A percentile compares a stretch with the other conserved stretches of the same genome.
These are phyloP conservation scores for Oreohelix idahoensis DNA, from an alignment of 1,140 invertebrate species.

Conservation along the genomic window DNA sequence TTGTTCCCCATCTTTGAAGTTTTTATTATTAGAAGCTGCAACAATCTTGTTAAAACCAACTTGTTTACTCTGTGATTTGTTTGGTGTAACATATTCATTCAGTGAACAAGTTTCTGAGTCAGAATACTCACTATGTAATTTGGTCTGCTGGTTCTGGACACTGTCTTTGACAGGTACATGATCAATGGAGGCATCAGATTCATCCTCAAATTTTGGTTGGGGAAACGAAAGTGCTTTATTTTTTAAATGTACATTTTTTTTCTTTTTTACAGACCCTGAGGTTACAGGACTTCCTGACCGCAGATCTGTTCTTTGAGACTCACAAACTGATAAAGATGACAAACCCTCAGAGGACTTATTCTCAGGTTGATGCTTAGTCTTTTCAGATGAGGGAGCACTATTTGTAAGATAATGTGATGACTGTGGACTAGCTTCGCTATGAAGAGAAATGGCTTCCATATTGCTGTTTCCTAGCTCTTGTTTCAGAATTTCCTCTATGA, in stretches of 20 bases:
- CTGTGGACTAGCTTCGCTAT: conserved; percentile 3
- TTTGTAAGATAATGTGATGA: background rate
- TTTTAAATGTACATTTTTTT: background rate
- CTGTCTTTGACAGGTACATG: conserved; percentile 2
- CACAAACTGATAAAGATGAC: background rate
- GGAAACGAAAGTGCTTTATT: background rate
- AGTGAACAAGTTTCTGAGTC: conserved; percentile 34
- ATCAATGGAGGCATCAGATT: conserved; percentile 3
- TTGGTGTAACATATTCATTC: conserved; percentile 19
- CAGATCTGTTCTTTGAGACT: background rate
- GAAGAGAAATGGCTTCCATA: conserved; percentile 1
- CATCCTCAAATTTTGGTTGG: conserved; percentile 26
- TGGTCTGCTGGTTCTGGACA: background rate
- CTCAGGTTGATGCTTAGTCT: background rate
- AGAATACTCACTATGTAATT: background rate
- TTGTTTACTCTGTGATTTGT: background rate
- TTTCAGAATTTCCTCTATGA: conserved; percentile 27
- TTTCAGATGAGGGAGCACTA: background rate
- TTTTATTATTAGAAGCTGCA: background rate
- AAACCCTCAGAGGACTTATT: background rate
- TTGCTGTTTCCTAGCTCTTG: conserved; percentile 18
- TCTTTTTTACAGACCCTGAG: background rate
- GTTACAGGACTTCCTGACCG: background rate
- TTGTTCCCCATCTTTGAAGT: background rate
- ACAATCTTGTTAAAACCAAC: background rate